These are phyloP conservation scores for Acomys russatus DNA, from an alignment of 2,797 vertebrate genomes.

Conservation along the genomic window DNA sequence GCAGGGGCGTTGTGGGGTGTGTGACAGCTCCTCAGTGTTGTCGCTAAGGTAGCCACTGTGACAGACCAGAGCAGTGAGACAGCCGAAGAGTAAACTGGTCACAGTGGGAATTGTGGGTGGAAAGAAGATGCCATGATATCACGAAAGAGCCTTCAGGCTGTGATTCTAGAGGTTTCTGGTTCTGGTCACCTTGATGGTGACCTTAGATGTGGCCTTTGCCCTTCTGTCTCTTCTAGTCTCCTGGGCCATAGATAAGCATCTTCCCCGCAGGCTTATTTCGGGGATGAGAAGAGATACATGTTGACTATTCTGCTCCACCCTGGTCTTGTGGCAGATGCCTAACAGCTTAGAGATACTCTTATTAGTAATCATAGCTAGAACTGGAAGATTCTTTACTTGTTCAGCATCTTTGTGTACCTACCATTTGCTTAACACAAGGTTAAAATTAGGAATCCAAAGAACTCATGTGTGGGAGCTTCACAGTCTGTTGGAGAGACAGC, in stretches of 20 bases:
- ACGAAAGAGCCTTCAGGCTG: not conserved
- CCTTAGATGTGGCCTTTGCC: not conserved
- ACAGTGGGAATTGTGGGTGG: not conserved
- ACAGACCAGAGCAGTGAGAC: not conserved
- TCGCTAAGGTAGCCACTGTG: not conserved
- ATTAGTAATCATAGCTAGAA: slow-evolving; percentile 2
- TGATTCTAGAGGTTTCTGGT: not conserved
- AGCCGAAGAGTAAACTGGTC: not conserved
- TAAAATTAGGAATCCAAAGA: slow-evolving; percentile 56
- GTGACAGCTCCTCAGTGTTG: not conserved
- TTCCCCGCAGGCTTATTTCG: slow-evolving; percentile 5
- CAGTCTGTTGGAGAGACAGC: slow-evolving; percentile 31
- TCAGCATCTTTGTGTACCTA: not conserved
- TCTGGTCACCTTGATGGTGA: not conserved
- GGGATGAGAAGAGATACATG: not conserved
- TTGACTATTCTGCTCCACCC: not conserved
- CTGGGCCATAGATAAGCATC: not conserved
- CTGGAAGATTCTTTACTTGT: slow-evolving; percentile 6
- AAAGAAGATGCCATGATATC: not conserved
- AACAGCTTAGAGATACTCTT: not conserved
- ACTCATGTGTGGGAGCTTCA: not conserved
- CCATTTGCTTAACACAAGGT: slow-evolving; percentile 48
- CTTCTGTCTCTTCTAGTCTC: not conserved
- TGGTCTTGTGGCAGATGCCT: not conserved
- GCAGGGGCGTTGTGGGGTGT: not conserved